Base-by-base conservation (phyloP, 2,888 invertebrate genomes). In the Hyalella azteca region DNA sequence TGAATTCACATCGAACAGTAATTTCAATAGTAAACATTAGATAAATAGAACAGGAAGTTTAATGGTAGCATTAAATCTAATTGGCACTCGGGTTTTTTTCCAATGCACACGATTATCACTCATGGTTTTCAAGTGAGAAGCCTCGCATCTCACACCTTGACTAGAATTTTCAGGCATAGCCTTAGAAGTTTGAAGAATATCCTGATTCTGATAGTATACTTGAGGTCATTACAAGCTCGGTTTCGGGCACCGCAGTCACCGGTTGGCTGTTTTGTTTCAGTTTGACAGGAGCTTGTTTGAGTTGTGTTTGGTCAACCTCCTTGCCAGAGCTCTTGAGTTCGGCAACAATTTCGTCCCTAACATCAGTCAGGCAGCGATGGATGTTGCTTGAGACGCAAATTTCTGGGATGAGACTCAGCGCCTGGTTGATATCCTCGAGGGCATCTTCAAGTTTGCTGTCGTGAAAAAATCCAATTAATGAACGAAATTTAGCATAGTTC, bases 351-450 rank as follows among this genome's bases (percentile, higher is more conserved):
- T 95, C 94, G 81, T 94, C 94, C 85, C 92, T 91, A 3, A 95
- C 89, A 15, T 92, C 91, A 75, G 91, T 90, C n/a, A 95, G 89
- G 3, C 95, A 92, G 82, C 93, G 90, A 76, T 92, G 91, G 48
- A 94, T 92, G 86, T 91, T 88, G 86, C 93, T 94, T 82, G 91
- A 91, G 22, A 73, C n/a, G 54, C 80, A 81, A 29, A 60, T 78
- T 22, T 92, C 88, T 2, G 89, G 94, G 0, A 93, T 92, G 22
- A 93, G 88, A 45, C 91, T 88, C 60, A 95, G 87, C 0, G 97
- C 96, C 87, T 95, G 92, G 85, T 93, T 91, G 15, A 96, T 93
- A 87, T 97, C 96, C 1, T 91, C 90, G 29, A 96, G 89, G 0
- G 96, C 95, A 78, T 90, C 90, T 85, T 94, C 93, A 39, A 92